Evolutionary conservation across 2,888 invertebrate genomes (phyloP), one percentile per base, ranked within the genome.

Genomic region (Phortica okadai): DNA sequence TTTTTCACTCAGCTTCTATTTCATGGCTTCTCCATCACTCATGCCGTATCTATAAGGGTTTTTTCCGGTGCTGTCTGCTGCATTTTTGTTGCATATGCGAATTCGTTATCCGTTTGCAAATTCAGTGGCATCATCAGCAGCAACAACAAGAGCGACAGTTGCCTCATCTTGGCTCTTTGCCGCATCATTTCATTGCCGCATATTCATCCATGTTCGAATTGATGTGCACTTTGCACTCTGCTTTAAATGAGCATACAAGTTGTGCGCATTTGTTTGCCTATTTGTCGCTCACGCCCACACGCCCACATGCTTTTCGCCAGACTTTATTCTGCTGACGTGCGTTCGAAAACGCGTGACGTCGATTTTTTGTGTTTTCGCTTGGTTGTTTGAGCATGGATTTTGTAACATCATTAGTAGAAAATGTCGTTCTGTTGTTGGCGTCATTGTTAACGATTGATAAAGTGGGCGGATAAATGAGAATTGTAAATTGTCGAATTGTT

Each of bases 221-320:
- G n/a, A 67, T 67, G 11, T 67, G 44, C 67, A 72, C 70, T 33
- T 66, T 66, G 66, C 21, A 14, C 33, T 6, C 33, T 41, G 41
- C 59, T 21, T 16, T 45, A 45, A 69, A 69, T 69, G 45, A 69
- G 44, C 44, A 69, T 42, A 11, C 7, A 21, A 44, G 16, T 69
- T 66, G 66, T 14, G 42, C 42, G 66, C 66, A 41, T 66, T 69
- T 50, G 54, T 70, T 54, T 70, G 54, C 25, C 42, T 33, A 54
- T 72, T 72, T 54, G 25, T 45, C 33, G 14, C 11, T 50, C n/a
- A 54, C n/a, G 41, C 41, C 70, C 56, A 72, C 33, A 72, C 6
- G 56, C 10, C 45, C 14, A 11, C 10, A 11, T 33, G 10, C 33
- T 8, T 33, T 41, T 64, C 41, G 1, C 64, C 41, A 64, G 6